Percentiles rank a stretch among this genome's conserved stretches.
Evolutionary conservation across 2,113 vertebrate genomes (phyloP).

Genomic region (Aspidoscelis tigris): DNA sequence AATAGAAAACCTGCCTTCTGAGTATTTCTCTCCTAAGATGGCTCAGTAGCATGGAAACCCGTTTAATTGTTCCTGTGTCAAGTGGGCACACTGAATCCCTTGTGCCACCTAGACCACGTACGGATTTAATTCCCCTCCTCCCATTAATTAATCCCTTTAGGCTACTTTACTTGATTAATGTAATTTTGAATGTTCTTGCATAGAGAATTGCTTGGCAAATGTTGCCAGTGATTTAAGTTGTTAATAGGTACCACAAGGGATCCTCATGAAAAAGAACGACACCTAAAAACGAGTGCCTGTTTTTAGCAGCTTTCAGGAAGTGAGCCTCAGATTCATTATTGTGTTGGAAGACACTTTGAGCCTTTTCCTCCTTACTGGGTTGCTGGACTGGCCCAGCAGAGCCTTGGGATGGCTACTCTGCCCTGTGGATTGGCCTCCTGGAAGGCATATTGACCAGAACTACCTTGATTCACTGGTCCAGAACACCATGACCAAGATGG

Average conservation of each 20-base stretch:
- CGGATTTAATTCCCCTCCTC: neutral
- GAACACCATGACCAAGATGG: too few species aligned
- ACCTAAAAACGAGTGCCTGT: neutral
- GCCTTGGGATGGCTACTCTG: too few species aligned
- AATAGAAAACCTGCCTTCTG: neutral
- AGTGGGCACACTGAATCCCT: neutral
- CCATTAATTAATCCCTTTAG: constrained; percentile 8
- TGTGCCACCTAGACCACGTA: neutral
- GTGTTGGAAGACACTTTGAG: neutral
- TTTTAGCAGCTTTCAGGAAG: neutral
- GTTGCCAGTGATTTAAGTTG: neutral
- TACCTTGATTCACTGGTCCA: too few species aligned
- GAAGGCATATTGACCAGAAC: too few species aligned
- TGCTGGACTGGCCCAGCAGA: too few species aligned
- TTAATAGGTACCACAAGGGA: constrained; percentile 6
- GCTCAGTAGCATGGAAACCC: neutral
- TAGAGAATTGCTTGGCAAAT: neutral
- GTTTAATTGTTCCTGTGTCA: neutral
- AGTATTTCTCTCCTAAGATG: neutral
- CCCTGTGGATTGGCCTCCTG: too few species aligned
- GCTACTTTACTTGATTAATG: neutral
- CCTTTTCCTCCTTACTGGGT: too few species aligned
- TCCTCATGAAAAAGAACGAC: neutral
- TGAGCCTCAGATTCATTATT: neutral
- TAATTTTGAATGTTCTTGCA: constrained; percentile 18